phyloP scores from a whole-genome alignment of 2,888 invertebrate genomes.

The Cerceris ruficornis region DNA sequence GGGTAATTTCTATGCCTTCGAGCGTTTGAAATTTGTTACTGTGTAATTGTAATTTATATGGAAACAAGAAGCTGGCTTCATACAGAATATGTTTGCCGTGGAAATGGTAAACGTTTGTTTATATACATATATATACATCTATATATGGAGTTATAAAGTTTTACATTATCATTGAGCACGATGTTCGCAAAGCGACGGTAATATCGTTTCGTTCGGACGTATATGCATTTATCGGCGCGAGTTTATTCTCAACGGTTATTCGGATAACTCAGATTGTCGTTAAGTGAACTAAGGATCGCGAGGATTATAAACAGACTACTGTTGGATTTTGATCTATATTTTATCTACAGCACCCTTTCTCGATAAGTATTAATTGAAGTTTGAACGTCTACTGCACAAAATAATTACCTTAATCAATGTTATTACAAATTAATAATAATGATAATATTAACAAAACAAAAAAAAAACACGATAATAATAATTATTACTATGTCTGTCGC shows the following conservation, averaged over 20 bases:
- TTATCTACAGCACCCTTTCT: slow-evolving; percentile 78
- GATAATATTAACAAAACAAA: background rate
- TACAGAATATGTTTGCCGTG: slow-evolving; percentile 1
- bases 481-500: slow-evolving; percentile 78
- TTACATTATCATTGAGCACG: no score
- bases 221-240: background rate
- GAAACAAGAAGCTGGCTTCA: slow-evolving; percentile 12
- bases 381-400: slow-evolving; percentile 81
- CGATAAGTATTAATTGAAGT: slow-evolving; percentile 75
- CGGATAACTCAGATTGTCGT: slow-evolving; percentile 16
- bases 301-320: slow-evolving; percentile 68
- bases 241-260: slow-evolving; percentile 15
- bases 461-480: slow-evolving; percentile 31
- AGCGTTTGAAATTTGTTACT: slow-evolving; percentile 47
- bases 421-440: slow-evolving; percentile 74
- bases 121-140: background rate
- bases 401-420: slow-evolving; percentile 79
- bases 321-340: slow-evolving; percentile 74
- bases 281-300: slow-evolving; percentile 43
- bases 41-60: slow-evolving; percentile 33
- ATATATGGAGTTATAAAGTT: no score
- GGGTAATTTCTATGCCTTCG: slow-evolving; percentile 59
- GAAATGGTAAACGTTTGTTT: background rate
- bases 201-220: no score
- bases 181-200: no score